Percentiles rank a stretch among this genome's conserved stretches.
phyloP scores from a whole-genome alignment of 2,797 vertebrate genomes.

The Lindbergichthys nudifrons region DNA sequence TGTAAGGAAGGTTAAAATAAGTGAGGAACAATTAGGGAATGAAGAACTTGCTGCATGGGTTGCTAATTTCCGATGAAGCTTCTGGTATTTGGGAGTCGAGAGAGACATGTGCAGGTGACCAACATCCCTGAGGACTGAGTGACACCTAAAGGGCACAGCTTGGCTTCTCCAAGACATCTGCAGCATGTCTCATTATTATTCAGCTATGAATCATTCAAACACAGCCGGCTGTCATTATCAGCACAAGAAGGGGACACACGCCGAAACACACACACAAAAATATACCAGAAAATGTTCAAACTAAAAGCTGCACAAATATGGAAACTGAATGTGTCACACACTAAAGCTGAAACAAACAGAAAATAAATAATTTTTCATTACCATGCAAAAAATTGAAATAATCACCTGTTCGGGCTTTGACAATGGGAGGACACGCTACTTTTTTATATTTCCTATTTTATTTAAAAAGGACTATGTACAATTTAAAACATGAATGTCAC shows the following conservation, averaged over 20 bases:
- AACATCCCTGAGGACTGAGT: slow-evolving; percentile 47
- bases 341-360: not conserved
- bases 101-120: slow-evolving; percentile 63
- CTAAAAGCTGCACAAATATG: slow-evolving; percentile 26
- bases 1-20: slow-evolving; percentile 44
- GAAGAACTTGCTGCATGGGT: slow-evolving; percentile 33
- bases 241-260: slow-evolving; percentile 48
- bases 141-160: slow-evolving; percentile 72
- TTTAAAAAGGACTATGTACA: no score
- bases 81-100: slow-evolving; percentile 2
- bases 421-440: not conserved
- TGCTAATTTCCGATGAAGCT: slow-evolving; percentile 32
- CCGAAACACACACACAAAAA: slow-evolving; percentile 13
- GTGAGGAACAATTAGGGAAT: slow-evolving; percentile 35
- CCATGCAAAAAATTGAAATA: not conserved
- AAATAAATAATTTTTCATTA: not conserved
- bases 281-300: slow-evolving; percentile 11
- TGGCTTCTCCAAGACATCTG: slow-evolving; percentile 72
- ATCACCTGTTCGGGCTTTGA: not conserved
- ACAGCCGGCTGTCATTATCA: slow-evolving; percentile 71
- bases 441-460: not conserved
- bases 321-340: not conserved
- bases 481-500: no score
- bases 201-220: slow-evolving; percentile 79
- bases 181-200: slow-evolving; percentile 77